These are phyloP conservation scores for Cricetomys ansorgei DNA, from an alignment of 2,113 vertebrate species.

Conservation along the genomic window DNA sequence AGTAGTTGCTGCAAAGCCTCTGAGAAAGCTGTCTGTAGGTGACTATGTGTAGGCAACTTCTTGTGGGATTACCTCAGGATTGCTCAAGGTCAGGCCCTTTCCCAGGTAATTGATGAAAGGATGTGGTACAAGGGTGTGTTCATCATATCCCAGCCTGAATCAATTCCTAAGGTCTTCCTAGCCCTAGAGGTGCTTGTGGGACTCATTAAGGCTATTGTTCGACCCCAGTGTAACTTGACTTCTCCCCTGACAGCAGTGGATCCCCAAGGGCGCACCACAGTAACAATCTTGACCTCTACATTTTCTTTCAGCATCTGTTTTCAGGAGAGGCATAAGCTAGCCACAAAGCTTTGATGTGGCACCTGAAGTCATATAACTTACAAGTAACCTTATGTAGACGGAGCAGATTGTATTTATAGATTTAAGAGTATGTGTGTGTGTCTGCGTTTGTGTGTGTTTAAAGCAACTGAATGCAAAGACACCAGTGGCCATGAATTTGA, in stretches of 20 bases:
- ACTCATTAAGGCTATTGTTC: rapidly evolving
- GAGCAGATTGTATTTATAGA: not conserved
- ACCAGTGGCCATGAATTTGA: not conserved
- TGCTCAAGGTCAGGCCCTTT: not conserved
- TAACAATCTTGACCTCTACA: not conserved
- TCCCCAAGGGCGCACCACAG: not conserved
- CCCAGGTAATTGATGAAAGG: rapidly evolving
- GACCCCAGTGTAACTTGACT: not conserved
- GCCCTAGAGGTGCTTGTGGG: not conserved
- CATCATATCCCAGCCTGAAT: not conserved
- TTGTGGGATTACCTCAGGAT: not conserved
- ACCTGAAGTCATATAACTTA: not conserved
- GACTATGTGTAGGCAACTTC: not conserved
- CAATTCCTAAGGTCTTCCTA: not conserved
- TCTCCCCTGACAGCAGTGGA: rapidly evolving
- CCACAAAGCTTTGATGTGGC: not conserved
- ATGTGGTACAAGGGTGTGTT: not conserved
- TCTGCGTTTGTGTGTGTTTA: not conserved
- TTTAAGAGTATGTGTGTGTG: not conserved
- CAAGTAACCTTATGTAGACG: not conserved
- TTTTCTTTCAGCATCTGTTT: not conserved
- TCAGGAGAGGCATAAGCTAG: not conserved
- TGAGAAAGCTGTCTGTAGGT: not conserved
- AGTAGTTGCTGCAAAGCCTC: not conserved
- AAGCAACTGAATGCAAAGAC: not conserved